Conservation (phyloP, 2,797 vertebrate genomes). For the Poecile montanus region DNA sequence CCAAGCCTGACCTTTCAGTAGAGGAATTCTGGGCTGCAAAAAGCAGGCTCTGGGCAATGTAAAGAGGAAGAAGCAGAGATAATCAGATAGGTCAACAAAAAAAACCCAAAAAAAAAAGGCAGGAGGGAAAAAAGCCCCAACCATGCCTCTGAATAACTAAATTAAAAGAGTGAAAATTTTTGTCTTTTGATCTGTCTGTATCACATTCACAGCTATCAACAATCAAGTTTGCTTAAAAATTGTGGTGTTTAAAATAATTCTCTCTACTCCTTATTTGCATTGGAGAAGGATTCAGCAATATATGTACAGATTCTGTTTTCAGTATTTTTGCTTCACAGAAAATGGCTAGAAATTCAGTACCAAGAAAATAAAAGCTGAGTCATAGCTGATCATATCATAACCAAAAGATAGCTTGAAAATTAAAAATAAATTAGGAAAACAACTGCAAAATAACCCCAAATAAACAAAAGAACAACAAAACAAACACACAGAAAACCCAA, state of each 20-base stretch:
- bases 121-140: fast-evolving
- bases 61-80: background rate
- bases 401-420: background rate
- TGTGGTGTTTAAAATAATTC: background rate
- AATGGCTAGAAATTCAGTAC: background rate
- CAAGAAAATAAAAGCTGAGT: background rate
- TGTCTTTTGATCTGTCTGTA: background rate
- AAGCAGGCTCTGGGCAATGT: background rate
- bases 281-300: background rate
- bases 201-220: background rate
- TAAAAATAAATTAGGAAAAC: background rate
- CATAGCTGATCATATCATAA: background rate
- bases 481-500: background rate
- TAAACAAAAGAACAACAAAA: background rate
- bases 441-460: background rate
- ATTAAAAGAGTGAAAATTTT: background rate
- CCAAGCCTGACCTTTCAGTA: background rate
- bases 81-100: background rate
- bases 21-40: background rate
- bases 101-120: background rate
- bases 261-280: background rate
- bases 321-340: background rate
- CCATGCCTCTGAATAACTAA: background rate
- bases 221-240: background rate
- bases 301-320: background rate